phyloP scores from a whole-genome alignment of 2,888 invertebrate species.

The Dicycla oo region DNA sequence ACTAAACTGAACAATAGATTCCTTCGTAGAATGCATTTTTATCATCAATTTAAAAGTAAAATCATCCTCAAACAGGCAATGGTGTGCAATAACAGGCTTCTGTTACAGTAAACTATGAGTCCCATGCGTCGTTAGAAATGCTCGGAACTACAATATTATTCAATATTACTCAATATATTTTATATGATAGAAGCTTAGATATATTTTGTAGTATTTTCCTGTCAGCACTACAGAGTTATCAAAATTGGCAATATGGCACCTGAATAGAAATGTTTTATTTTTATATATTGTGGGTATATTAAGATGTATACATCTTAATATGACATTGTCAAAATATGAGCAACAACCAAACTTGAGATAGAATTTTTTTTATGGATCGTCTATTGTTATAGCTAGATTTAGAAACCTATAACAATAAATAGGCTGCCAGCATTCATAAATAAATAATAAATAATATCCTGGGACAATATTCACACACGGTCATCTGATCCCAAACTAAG shows the following conservation, averaged over 20 bases:
- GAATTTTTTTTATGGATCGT: neutral
- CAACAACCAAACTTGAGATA: neutral
- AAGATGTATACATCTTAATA: no score
- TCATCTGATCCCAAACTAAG: no score
- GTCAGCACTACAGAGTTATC: neutral
- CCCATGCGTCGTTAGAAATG: slow-evolving; percentile 24
- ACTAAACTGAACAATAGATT: slow-evolving; percentile 25
- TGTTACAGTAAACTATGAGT: slow-evolving; percentile 25
- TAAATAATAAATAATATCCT: no score
- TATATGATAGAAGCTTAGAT: neutral
- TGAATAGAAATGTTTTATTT: no score
- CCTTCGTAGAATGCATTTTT: slow-evolving; percentile 50
- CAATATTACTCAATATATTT: neutral
- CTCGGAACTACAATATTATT: neutral
- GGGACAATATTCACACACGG: no score
- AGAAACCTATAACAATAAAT: neutral
- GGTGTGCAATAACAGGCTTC: slow-evolving; percentile 49
- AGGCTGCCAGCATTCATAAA: neutral
- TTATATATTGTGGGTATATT: no score
- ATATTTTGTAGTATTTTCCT: neutral
- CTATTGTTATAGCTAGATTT: neutral
- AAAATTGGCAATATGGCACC: neutral
- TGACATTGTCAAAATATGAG: neutral
- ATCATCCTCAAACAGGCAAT: slow-evolving; percentile 35
- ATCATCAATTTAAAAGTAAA: slow-evolving; percentile 63